phyloP scores from a whole-genome alignment of 2,888 invertebrate species.

The Ischnus inquisitorius region DNA sequence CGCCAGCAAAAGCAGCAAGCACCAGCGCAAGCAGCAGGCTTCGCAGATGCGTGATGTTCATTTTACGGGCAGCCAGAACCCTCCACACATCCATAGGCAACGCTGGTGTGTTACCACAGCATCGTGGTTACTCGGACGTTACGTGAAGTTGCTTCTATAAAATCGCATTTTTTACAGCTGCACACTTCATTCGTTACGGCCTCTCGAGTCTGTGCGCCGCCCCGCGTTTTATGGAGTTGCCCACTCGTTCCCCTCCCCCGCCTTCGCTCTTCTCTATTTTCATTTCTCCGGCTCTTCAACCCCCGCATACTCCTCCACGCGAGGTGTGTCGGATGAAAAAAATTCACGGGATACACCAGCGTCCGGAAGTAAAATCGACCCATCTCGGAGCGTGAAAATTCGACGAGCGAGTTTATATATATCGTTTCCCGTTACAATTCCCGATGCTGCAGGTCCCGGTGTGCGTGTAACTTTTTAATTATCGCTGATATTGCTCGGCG shows the following conservation, averaged over 20 bases:
- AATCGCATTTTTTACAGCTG: constrained; percentile 79
- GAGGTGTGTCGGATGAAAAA: constrained; percentile 15
- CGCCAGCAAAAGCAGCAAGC: constrained; percentile 48
- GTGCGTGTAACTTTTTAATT: constrained; percentile 33
- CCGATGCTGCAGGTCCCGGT: background rate
- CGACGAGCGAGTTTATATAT: constrained; percentile 22
- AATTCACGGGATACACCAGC: constrained; percentile 1
- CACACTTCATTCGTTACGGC: constrained; percentile 80
- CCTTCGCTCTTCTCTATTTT: constrained; percentile 31
- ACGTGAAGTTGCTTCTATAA: constrained; percentile 77
- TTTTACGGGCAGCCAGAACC: constrained; percentile 76
- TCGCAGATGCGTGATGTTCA: constrained; percentile 77
- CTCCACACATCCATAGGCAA: constrained; percentile 65
- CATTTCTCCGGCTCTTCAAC: constrained; percentile 2
- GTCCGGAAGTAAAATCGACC: constrained; percentile 28
- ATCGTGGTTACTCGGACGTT: constrained; percentile 77
- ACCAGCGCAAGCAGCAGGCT: constrained; percentile 62
- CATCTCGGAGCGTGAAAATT: background rate
- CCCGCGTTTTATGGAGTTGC: constrained; percentile 74
- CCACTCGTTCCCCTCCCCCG: constrained; percentile 23
- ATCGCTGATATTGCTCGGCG: background rate
- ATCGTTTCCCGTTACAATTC: constrained; percentile 16
- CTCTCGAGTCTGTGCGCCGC: constrained; percentile 73
- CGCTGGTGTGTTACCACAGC: constrained; percentile 61
- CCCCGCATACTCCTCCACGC: constrained; percentile 7